Evolutionary conservation across 2,113 vertebrate genomes (phyloP), one percentile per base, ranked within the genome.

Genomic region (Protomyctophum bolini): DNA sequence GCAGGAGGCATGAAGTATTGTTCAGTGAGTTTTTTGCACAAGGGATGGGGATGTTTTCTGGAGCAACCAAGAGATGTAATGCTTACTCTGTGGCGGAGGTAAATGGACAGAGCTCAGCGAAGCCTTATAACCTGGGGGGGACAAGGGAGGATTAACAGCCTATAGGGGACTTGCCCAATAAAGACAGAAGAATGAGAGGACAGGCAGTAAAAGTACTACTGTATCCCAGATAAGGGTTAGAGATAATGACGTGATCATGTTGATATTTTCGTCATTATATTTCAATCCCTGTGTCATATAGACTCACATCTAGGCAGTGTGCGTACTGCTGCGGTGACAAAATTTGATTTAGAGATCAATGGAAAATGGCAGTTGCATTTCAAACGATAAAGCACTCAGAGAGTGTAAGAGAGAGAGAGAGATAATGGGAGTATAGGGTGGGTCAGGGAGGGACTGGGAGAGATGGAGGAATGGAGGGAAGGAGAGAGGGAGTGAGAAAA

Each of bases 11-110:
- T 65, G 61, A 77, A 77, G 77, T 48, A 66, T 79, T 65, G 72
- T 79, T 59, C 80, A 82, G 86, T 81, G 79, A 76, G 76, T 73
- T 87, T 79, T 87, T 87, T 86, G 72, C 49, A 51, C 41, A 21
- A 21, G 21, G 21, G 21, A 21, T 21, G 21, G 64, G 50, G 67
- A 79, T 46, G 68, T 60, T 65, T 83, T 51, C 63, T 11, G 0
- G 75, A 77, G 64, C 74, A 59, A 41, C 57, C 28, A 33, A 11
- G 78, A 74, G 60, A 73, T 49, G 54, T 69, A 65, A 56, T 72
- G 63, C 63, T 73, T 73, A 58, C 48, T 73, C n/a, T 8, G 28
- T 0, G 60, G 51, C 48, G 72, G 60, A 11, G 63, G 41, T 21
- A 45, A 63, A 80, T 70, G 72, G 66, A 58, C 28, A 61, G 62